These are phyloP conservation scores for Scomber scombrus DNA, from an alignment of 2,113 vertebrate species.

Conservation along the genomic window DNA sequence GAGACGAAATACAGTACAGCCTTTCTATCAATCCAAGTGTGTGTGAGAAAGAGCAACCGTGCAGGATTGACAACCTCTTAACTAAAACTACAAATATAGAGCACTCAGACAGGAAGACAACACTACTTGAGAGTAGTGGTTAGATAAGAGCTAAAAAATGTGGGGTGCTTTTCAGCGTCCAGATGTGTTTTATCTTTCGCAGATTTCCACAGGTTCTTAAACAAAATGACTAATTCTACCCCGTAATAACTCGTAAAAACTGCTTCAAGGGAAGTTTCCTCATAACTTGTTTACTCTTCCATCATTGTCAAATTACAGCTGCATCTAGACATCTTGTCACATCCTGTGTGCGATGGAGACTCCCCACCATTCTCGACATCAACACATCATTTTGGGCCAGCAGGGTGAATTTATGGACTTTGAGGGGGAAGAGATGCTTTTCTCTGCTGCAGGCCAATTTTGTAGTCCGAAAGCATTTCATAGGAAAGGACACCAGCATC, in stretches of 20 bases:
- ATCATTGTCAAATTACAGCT: slow-evolving; percentile 11
- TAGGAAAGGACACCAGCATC: not conserved
- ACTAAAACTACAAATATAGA: slow-evolving; percentile 20
- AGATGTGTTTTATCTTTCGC: slow-evolving; percentile 14
- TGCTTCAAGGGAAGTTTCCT: not conserved
- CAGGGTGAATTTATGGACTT: not conserved
- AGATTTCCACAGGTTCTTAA: not conserved
- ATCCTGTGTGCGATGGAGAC: not conserved
- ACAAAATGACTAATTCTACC: slow-evolving; percentile 16
- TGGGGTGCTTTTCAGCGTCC: not conserved
- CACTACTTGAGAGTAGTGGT: not conserved
- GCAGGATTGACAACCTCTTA: slow-evolving; percentile 9
- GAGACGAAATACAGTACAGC: not conserved
- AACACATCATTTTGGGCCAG: not conserved
- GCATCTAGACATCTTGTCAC: not conserved
- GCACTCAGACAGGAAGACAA: slow-evolving; percentile 12
- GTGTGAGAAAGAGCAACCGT: not conserved
- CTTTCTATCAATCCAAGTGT: not conserved
- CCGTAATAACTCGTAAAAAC: not conserved
- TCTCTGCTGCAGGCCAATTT: too few species aligned
- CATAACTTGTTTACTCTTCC: not conserved
- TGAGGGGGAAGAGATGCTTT: too few species aligned
- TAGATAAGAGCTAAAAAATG: slow-evolving; percentile 1
- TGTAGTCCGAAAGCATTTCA: not conserved
- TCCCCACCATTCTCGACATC: not conserved